Base-by-base conservation (phyloP, 2,888 invertebrate genomes). In the Callimorpha dominula region DNA sequence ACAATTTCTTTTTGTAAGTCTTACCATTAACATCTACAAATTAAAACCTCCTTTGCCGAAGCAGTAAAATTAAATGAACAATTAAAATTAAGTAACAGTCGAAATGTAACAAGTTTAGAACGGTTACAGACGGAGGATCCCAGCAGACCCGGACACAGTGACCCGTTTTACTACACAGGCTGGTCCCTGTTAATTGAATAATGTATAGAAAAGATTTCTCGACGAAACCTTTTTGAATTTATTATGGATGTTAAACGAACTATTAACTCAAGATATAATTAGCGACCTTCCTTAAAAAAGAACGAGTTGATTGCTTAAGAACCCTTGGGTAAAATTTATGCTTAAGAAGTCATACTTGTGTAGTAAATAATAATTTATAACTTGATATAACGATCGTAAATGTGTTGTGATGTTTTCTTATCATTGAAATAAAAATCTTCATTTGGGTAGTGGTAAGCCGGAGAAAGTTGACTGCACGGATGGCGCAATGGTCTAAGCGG, bases 231-330 rank as follows among this genome's bases (percentile, higher is more conserved):
- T 78, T 79, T 20, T 76, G 70, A 79, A 74, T 79, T 81, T 76
- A 77, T 75, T 78, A 77, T 74, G 17, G 78, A 77, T 75, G 72
- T 80, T 81, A 76, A 81, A 83, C 72, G 77, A 82, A 81, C 81
- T 85, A 85, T 81, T 80, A 76, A 79, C 72, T 78, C 54, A 63
- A 75, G 74, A 82, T 78, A 77, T 82, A 81, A 81, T 81, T 85
- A 75, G 70, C 67, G 64, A 76, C 66, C 77, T 70, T 70, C 40
- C 14, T 11, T 63, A 50, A 63, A 72, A 65, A 72, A 73, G 63
- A 67, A 73, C 52, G n/a, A 69, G 68, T 60, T 72, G 60, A 69
- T 52, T 67, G 52, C 12, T 65, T 43, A 70, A 70, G 12, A 54
- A 67, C 43, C 63, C n/a, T 70, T 74, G 72, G 65, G 71, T 69